These are phyloP conservation scores for Agonopterix heracliana DNA, from an alignment of 2,888 invertebrate genomes.

Conservation along the genomic window DNA sequence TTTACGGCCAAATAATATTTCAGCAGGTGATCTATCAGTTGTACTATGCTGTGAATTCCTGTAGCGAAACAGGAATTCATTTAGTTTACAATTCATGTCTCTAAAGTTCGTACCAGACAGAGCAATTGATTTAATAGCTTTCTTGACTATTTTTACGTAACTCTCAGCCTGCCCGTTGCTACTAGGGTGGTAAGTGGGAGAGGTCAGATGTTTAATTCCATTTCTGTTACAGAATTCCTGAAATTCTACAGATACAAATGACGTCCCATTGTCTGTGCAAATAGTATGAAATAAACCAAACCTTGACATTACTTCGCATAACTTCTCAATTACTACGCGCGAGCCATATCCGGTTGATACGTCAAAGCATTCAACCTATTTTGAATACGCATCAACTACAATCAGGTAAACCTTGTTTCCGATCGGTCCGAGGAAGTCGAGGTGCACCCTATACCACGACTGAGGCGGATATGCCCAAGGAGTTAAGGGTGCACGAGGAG, in stretches of 20 bases:
- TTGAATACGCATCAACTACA: conserved; percentile 1
- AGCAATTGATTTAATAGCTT: too few species aligned
- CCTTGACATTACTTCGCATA: conserved; percentile 6
- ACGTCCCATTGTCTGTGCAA: conserved; percentile 9
- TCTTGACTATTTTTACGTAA: too few species aligned
- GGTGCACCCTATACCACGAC: not conserved
- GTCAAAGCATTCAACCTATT: conserved; percentile 1
- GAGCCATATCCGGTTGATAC: conserved; percentile 2
- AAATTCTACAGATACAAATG: conserved; percentile 5
- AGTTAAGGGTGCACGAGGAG: not conserved
- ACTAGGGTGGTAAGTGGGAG: conserved; percentile 5
- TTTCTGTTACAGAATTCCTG: conserved; percentile 4
- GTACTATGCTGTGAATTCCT: conserved; percentile 9
- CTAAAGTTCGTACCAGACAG: conserved; percentile 1
- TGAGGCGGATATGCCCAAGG: conserved; percentile 4
- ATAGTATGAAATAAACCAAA: conserved; percentile 7
- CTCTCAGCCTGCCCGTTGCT: too few species aligned
- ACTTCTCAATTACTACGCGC: conserved; percentile 1
- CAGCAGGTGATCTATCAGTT: conserved; percentile 8
- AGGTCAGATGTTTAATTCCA: conserved; percentile 6
- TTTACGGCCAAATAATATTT: conserved; percentile 7
- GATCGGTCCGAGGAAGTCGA: conserved; percentile 1
- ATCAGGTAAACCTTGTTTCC: conserved; percentile 3
- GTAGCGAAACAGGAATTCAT: conserved; percentile 8
- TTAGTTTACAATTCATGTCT: not conserved